Evolutionary conservation across 2,113 vertebrate genomes (phyloP), one percentile per base, ranked within the genome.

Genomic region (Nothoprocta pentlandii): DNA sequence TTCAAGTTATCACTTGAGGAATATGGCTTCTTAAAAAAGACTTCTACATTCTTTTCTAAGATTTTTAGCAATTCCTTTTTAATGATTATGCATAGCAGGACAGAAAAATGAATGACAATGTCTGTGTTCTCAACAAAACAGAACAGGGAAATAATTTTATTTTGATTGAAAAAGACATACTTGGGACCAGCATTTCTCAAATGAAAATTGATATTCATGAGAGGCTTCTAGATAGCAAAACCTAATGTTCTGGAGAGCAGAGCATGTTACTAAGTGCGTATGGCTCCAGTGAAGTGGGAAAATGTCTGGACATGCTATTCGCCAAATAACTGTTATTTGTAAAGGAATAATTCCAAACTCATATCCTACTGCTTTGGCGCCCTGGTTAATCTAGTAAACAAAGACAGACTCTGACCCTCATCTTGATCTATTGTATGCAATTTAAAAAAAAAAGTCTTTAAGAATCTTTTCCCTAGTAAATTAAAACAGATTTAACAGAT

Each of bases 281-380:
- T 94, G 96, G 94, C 96, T 94, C 90, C 95, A 97, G 26, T 58
- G 90, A 94, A 97, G 85, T 81, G 58, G 88, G 93, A 90, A 94
- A 93, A 91, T 66, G 92, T 96, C 96, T 96, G 94, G 87, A 88
- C 73, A 75, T 53, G 16, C 6, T 88, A 73, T 84, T 88, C 95
- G 92, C 92, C 94, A 94, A 95, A 81, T 86, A 91, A 71, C 71
- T 73, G 47, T 56, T 95, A 90, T 93, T 95, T 94, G 82, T 92
- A 88, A 88, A 88, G 93, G 90, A 96, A 34, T 75, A 75, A 79
- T 58, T 96, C 92, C 94, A 97, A 92, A 93, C 49, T 80, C 32
- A 66, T 92, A 93, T 95, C 87, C 93, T 95, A 91, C 95, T 92
- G 76, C 84, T 95, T 90, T 96, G 95, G 90, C 94, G 70, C 44